Base-by-base conservation (phyloP, 2,888 invertebrate genomes). In the Globia sparganii region DNA sequence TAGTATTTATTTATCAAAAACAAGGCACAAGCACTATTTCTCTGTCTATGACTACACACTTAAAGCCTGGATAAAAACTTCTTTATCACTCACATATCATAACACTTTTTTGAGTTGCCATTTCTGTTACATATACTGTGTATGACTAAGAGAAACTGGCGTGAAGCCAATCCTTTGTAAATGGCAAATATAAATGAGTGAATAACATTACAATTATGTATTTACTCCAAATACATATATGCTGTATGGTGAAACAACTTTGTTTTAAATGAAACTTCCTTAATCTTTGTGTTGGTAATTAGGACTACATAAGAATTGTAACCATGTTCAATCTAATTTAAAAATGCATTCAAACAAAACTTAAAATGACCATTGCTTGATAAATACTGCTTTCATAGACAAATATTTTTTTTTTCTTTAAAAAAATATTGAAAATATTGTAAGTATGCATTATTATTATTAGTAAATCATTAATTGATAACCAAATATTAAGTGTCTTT, bases 131-230 rank as follows among this genome's bases (percentile, higher is more conserved):
- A 83, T 68, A 85, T 75, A n/a, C 9, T 71, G 40, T 69, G 56
- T 72, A 59, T 37, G 74, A 74, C 68, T 74, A 68, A 81, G 43
- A 78, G 74, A 78, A 86, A 21, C 49, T 84, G 83, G 83, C 83
- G 67, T 0, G 1, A 0, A 49, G 84, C 86, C 86, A 86, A 81
- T 62, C 75, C 86, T 88, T 88, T 85, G 87, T 87, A 80, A 80
- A 85, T 80, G 77, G 81, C 62, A 78, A 80, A 86, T 77, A 72
- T 78, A 88, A 75, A 75, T 84, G 68, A 49, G 67, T 75, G 86
- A 77, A 77, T 82, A 83, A 77, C 25, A 62, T 68, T 11, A 40
- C 40, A 75, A 66, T 73, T 62, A 80, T 80, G 68, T 78, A 49
- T 88, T 88, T 83, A 67, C 72, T 73, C 64, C 25, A 78, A 83